Percentiles rank a stretch among this genome's conserved stretches.
Conservation (phyloP, 2,888 invertebrate species). For the Lasioglossum figueresi region DNA sequence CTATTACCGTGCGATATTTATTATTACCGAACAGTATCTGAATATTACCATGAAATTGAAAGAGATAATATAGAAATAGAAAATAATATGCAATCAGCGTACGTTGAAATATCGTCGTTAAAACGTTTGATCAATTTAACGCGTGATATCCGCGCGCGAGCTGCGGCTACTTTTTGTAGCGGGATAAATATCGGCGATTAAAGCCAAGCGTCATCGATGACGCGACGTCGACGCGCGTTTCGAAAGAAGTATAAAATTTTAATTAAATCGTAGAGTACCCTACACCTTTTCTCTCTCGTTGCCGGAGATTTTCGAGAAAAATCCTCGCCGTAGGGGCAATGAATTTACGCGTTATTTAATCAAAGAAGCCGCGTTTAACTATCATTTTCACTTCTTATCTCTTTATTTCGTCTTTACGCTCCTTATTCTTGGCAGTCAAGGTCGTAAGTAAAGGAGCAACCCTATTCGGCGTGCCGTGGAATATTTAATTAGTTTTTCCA, state of each 20-base stretch:
- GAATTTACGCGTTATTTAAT: slow-evolving; percentile 29
- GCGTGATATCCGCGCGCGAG: background rate
- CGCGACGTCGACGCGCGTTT: background rate
- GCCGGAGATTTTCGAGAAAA: background rate
- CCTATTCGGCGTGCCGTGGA: slow-evolving; percentile 68
- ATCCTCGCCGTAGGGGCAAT: background rate
- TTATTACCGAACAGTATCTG: background rate
- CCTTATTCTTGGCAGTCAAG: slow-evolving; percentile 59
- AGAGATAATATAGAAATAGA: background rate
- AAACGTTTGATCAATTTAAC: background rate
- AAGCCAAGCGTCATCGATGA: background rate
- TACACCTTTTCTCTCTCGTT: background rate
- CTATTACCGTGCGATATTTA: background rate
- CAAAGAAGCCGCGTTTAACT: background rate
- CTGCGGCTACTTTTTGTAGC: background rate
- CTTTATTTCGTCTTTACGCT: slow-evolving; percentile 50
- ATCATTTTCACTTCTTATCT: slow-evolving; percentile 55
- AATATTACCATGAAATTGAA: background rate
- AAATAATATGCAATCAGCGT: background rate
- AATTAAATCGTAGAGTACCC: background rate
- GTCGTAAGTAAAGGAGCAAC: slow-evolving; percentile 59
- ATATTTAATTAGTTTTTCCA: slow-evolving; percentile 84
- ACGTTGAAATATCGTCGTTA: background rate
- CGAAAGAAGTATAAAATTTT: background rate
- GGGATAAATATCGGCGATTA: slow-evolving; percentile 1